Conservation (phyloP, 2,113 vertebrate genomes). For the Notechis scutatus region DNA sequence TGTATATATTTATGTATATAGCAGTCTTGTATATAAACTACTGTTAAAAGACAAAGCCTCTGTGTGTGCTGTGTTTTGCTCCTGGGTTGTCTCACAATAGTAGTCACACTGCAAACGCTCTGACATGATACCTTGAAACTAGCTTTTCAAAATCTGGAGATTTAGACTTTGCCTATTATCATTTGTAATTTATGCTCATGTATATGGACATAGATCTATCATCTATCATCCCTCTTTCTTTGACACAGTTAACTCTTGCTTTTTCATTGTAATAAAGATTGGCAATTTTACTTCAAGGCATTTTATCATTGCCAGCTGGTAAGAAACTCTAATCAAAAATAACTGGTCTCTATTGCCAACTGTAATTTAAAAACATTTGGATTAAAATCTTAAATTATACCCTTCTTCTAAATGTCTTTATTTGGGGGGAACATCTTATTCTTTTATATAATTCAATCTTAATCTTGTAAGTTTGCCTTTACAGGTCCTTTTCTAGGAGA, state of each 20-base stretch:
- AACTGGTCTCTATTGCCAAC: conserved; percentile 32
- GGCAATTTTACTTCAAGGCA: conserved; percentile 30
- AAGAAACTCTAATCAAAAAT: conserved; percentile 38
- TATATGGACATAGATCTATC: not conserved
- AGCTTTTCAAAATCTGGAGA: not conserved
- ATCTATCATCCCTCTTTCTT: conserved; percentile 1
- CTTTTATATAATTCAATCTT: conserved; percentile 6
- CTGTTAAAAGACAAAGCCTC: too few species aligned
- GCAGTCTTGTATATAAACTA: too few species aligned
- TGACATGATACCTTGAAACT: not conserved
- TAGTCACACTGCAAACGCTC: too few species aligned
- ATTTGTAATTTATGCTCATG: conserved; percentile 4
- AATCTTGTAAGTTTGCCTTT: conserved; percentile 12
- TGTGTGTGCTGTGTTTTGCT: too few species aligned
- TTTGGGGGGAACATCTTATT: conserved; percentile 4
- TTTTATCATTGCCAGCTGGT: conserved; percentile 32
- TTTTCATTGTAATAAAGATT: conserved; percentile 39
- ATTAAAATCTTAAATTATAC: conserved; percentile 37
- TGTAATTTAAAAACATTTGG: conserved; percentile 35
- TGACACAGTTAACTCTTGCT: conserved; percentile 13
- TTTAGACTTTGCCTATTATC: not conserved
- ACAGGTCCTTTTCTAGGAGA: conserved; percentile 1
- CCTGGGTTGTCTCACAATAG: too few species aligned
- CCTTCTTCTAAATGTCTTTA: conserved; percentile 10
- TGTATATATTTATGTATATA: too few species aligned